Conservation (phyloP, 2,113 vertebrate species). For the Tragelaphus buxtoni region DNA sequence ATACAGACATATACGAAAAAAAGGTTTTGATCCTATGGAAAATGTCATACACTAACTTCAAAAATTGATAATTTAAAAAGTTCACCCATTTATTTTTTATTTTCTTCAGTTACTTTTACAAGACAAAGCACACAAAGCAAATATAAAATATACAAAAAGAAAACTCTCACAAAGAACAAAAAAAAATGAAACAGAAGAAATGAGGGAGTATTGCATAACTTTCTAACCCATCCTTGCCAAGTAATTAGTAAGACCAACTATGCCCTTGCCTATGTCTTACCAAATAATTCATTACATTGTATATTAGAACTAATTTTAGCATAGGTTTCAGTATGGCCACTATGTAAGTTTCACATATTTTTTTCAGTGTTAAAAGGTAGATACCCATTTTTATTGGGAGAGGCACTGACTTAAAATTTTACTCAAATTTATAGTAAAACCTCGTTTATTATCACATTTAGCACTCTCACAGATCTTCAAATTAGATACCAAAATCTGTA, state of each 20-base stretch:
- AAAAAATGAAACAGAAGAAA: not conserved
- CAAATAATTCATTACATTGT: slow-evolving; percentile 19
- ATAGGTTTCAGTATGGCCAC: not conserved
- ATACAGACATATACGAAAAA: not conserved
- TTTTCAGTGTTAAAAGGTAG: not conserved
- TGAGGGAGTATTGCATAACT: not conserved
- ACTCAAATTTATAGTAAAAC: not conserved
- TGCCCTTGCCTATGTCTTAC: not conserved
- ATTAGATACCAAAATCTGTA: not conserved
- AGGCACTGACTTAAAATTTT: not conserved
- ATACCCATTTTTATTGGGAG: not conserved
- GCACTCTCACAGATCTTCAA: not conserved
- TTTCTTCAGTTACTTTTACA: not conserved
- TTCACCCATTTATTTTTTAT: not conserved
- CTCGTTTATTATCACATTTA: not conserved
- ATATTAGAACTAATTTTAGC: not conserved
- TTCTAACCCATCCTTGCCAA: not conserved
- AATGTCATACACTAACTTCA: not conserved
- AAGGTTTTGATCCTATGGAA: not conserved
- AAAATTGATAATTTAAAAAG: not conserved
- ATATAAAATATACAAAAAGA: not conserved
- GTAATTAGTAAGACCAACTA: not conserved
- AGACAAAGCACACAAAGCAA: not conserved
- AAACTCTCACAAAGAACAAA: not conserved
- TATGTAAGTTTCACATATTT: not conserved